Conservation (phyloP, 2,113 vertebrate genomes). For the Lynx canadensis region DNA sequence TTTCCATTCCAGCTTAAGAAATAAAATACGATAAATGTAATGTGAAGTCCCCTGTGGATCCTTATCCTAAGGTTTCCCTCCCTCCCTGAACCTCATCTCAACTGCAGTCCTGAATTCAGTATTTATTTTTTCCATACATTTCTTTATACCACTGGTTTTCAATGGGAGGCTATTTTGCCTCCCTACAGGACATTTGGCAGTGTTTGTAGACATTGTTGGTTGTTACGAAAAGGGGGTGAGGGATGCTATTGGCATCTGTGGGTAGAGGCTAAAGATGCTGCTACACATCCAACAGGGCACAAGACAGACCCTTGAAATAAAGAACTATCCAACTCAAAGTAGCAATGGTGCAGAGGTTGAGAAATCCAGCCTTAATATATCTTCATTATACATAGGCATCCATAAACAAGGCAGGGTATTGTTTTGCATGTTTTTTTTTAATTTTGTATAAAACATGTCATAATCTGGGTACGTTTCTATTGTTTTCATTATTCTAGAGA, state of each 20-base stretch:
- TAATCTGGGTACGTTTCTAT: background rate
- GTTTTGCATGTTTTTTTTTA: slow-evolving; percentile 1
- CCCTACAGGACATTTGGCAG: background rate
- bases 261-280: background rate
- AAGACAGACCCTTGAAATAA: too few relatives aligned
- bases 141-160: background rate
- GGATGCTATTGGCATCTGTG: background rate
- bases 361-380: background rate
- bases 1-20: background rate
- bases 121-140: background rate
- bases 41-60: background rate
- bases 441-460: slow-evolving; percentile 3
- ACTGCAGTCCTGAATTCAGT: background rate
- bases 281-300: background rate
- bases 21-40: background rate
- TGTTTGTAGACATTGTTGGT: background rate
- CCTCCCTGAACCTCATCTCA: background rate
- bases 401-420: background rate
- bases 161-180: background rate
- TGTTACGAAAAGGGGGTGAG: background rate
- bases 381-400: background rate
- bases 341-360: background rate
- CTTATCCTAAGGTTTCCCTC: background rate
- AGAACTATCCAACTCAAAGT: background rate
- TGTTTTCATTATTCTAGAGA: background rate